Base-by-base conservation (phyloP, 2,888 invertebrate genomes). In the Andrena marginata region DNA sequence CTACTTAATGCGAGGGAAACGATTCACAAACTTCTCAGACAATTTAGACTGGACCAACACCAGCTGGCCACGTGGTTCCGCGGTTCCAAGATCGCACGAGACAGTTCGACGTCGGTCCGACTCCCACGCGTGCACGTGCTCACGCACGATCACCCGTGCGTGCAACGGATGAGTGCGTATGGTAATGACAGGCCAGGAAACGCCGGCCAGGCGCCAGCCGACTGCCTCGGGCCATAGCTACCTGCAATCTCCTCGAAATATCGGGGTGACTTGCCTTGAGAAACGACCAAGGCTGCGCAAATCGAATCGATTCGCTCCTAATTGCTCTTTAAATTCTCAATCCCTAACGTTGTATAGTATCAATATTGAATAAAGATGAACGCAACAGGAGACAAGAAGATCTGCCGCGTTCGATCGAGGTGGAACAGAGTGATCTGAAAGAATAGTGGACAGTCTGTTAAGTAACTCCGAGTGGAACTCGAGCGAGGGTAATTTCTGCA, bases 141-240 rank as follows among this genome's bases (percentile, higher is more conserved):
- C 89, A 89, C 91, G 89, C 89, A 89, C 87, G 90, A 85, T 87
- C 82, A 85, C 82, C 86, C 85, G 89, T 89, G 90, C 91, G 89
- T 90, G 91, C 89, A 90, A 90, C 89, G 88, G 89, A 89, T 88
- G 90, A 89, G 89, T 89, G 91, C 89, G 91, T 90, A 91, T 88
- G 90, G 88, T 92, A 92, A 92, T 92, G 92, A 92, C 92, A 91
- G 92, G 90, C 90, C 86, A 87, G 87, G 87, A 90, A 91, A 91
- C 87, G 89, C 87, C 90, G 90, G 85, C 82, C 84, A 89, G 92
- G 91, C 92, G 92, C 92, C 91, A 89, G 88, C 85, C 87, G 81
- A 89, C 90, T 85, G 87, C 90, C 88, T 75, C 85, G 73, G 84
- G 90, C 90, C 80, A 79, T 84, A 83, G 80, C 85, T 84, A 87